phyloP scores from a whole-genome alignment of 1,140 invertebrate species.

The Bilobella aurantiaca region DNA sequence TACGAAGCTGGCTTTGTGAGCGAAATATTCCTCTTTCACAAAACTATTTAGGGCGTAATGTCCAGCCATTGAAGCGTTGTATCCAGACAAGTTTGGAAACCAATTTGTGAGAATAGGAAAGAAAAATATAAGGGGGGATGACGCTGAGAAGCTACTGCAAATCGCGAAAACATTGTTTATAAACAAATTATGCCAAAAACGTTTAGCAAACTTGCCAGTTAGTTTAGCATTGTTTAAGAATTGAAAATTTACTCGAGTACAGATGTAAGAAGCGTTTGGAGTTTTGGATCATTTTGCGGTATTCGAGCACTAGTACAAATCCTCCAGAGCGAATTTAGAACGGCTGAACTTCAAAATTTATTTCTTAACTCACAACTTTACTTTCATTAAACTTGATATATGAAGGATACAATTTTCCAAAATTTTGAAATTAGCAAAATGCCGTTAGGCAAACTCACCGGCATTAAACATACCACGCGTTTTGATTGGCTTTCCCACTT shows the following conservation, averaged over 20 bases:
- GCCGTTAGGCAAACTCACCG: conserved; percentile 28
- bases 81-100: background rate
- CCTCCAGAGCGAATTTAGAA: conserved; percentile 14
- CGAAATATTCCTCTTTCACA: background rate
- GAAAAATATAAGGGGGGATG: background rate
- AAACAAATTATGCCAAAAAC: no score
- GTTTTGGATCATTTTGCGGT: conserved; percentile 11
- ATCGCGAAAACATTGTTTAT: background rate
- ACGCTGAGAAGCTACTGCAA: background rate
- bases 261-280: background rate
- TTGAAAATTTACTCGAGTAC: background rate
- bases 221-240: no score
- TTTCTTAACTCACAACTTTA: background rate
- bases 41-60: no score
- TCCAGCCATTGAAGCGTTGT: background rate
- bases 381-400: background rate
- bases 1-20: no score
- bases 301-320: background rate
- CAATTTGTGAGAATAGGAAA: background rate
- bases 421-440: no score
- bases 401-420: background rate
- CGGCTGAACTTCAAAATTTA: background rate
- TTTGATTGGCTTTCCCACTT: background rate
- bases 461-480: conserved; percentile 6
- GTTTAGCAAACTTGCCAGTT: no score